Percentiles rank a stretch among this genome's conserved stretches.
These are phyloP conservation scores for Aleiodes alternator DNA, from an alignment of 2,888 invertebrate genomes.

Conservation along the genomic window DNA sequence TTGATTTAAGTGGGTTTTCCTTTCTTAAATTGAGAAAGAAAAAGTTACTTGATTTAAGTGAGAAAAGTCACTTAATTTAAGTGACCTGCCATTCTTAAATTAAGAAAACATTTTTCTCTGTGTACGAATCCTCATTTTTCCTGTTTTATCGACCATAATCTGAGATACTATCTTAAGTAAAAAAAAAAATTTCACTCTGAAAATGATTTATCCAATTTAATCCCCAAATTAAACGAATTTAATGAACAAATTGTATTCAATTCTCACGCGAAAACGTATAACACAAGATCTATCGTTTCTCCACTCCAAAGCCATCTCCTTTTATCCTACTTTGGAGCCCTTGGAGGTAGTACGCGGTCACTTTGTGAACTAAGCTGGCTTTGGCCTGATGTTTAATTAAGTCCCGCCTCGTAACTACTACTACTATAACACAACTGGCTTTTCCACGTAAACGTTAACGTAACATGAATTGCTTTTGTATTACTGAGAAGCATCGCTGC, in stretches of 20 bases:
- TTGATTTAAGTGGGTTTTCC: no score
- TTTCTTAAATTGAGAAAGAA: no score
- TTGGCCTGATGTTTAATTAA: conserved; percentile 74
- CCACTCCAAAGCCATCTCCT: conserved; percentile 22
- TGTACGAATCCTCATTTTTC: no score
- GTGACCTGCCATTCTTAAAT: no score
- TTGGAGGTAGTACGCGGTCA: conserved; percentile 68
- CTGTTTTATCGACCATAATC: no score
- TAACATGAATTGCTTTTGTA: conserved; percentile 35
- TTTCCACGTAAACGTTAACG: conserved; percentile 51
- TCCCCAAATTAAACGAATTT: conserved; percentile 1
- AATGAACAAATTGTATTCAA: background rate
- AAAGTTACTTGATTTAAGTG: no score
- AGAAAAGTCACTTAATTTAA: no score
- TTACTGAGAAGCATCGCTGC: conserved; percentile 17
- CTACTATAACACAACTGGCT: conserved; percentile 66
- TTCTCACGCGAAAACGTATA: conserved; percentile 24
- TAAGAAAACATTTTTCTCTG: no score
- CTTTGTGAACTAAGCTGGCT: conserved; percentile 75
- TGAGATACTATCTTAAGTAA: no score
- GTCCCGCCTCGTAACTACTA: conserved; percentile 68
- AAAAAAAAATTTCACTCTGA: no score
- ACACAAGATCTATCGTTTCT: conserved; percentile 28
- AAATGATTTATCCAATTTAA: background rate
- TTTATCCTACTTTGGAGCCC: conserved; percentile 38